Percentiles rank a stretch among this genome's conserved stretches.
Evolutionary conservation across 2,797 vertebrate species (phyloP).

Genomic region (Pseudotriccus pelzelni): DNA sequence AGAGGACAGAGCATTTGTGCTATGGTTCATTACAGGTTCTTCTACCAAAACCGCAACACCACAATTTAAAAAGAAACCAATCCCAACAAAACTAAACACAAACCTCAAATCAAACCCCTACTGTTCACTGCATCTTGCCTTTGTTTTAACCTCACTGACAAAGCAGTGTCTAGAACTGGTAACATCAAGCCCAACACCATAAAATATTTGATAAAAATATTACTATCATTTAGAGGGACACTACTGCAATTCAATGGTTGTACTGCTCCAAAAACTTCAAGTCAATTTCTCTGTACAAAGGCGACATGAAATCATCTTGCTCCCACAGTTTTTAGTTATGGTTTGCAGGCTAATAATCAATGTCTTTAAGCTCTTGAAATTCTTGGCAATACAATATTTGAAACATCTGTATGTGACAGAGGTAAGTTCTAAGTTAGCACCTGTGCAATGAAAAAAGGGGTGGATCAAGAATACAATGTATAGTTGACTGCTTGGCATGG

Average conservation of each 20-base stretch:
- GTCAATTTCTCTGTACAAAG: background rate
- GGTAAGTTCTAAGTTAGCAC: background rate
- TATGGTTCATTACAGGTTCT: constrained; percentile 1
- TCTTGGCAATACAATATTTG: background rate
- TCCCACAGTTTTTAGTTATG: background rate
- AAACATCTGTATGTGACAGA: background rate
- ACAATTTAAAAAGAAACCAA: background rate
- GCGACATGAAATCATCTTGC: background rate
- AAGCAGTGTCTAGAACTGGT: background rate
- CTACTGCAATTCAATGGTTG: background rate
- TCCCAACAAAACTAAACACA: background rate
- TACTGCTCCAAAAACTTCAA: background rate
- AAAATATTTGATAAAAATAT: background rate
- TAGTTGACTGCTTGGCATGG: background rate
- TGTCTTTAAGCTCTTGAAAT: background rate
- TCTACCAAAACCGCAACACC: background rate
- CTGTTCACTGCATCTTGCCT: background rate
- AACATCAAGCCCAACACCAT: background rate
- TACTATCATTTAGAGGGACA: background rate
- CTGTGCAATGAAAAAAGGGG: background rate
- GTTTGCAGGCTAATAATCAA: background rate
- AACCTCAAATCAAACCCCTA: background rate
- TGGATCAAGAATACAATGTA: background rate
- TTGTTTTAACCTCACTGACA: background rate
- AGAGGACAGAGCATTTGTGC: background rate